phyloP scores from a whole-genome alignment of 2,113 vertebrate species.

The Dipodomys spectabilis region DNA sequence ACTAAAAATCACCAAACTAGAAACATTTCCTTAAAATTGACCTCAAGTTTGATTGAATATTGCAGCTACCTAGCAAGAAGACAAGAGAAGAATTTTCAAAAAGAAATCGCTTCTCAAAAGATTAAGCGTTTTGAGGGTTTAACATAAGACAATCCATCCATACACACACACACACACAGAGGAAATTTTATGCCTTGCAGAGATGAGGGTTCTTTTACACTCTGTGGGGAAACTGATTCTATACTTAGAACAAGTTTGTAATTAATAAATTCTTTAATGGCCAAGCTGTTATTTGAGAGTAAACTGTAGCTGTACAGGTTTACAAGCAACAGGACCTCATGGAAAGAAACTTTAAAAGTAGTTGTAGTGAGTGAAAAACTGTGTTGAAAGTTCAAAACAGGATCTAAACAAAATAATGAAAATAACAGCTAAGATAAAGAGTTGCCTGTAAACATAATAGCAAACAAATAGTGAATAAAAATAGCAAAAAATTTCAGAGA shows the following conservation, averaged over 20 bases:
- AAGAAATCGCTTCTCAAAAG: constrained; percentile 18
- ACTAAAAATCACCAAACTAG: constrained; percentile 52
- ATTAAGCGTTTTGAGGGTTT: constrained; percentile 36
- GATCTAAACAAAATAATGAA: constrained; percentile 16
- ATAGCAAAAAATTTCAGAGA: neutral
- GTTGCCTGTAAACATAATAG: neutral
- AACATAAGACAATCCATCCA: constrained; percentile 6
- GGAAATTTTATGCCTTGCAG: constrained; percentile 35
- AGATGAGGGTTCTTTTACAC: constrained; percentile 29
- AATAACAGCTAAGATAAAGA: neutral
- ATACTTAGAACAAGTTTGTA: constrained; percentile 19
- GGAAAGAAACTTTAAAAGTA: constrained; percentile 19
- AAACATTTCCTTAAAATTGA: constrained; percentile 48
- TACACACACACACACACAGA: neutral
- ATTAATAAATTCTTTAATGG: constrained; percentile 50
- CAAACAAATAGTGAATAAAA: constrained; percentile 25
- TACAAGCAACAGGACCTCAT: neutral
- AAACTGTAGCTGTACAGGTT: neutral
- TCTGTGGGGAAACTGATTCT: constrained; percentile 32
- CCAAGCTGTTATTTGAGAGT: neutral
- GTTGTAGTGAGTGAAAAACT: neutral
- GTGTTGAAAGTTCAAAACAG: neutral
- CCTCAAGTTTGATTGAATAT: constrained; percentile 54
- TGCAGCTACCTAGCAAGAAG: neutral
- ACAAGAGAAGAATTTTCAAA: neutral